Evolutionary conservation across 2,888 invertebrate species (phyloP), one percentile per base, ranked within the genome.

Genomic region (Drosophila pseudotakahashii): DNA sequence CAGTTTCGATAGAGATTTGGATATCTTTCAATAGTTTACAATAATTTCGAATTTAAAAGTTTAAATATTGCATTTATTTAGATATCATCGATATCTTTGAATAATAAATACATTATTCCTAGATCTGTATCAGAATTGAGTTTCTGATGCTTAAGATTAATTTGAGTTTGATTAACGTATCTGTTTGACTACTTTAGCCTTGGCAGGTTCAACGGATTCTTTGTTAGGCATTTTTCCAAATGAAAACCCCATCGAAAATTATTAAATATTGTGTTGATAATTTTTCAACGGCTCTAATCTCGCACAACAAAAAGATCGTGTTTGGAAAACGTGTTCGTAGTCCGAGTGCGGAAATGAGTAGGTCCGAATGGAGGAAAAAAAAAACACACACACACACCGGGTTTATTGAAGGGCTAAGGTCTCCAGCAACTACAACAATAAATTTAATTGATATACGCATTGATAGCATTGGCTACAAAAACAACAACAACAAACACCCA

Each of bases 391-490:
- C 23, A 14, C 26, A 30, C 30, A 32, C 30, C 30, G 30, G 7
- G 2, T 52, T 42, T 52, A 59, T 59, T 34, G 59, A 61, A 58
- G 44, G 44, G 36, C 62, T 36, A 47, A 55, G 51, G 42, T 59
- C 59, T 51, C 51, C 41, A 34, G 14, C 45, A 76, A 66, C 39
- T 73, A 66, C 66, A 45, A 47, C 45, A 66, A 53, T 23, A 66
- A 66, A 75, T 66, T 81, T 81, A 83, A 83, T 83, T 83, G 81
- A 81, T 83, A 83, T 78, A 83, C 76, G 70, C 84, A 83, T 83
- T 79, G 79, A 79, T 83, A 79, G 81, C 71, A 30, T 4, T 4
- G 36, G 34, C 52, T 14, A 51, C 19, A 57, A 52, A 52, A 50
- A 37, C 34, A 41, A 51, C n/a, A n/a, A n/a, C n/a, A n/a, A n/a